A percentile compares a stretch with the other conserved stretches of the same genome.
These are phyloP conservation scores for Acanthaster planci DNA, from an alignment of 35 echinoderm and acorn worm species.

Conservation along the genomic window DNA sequence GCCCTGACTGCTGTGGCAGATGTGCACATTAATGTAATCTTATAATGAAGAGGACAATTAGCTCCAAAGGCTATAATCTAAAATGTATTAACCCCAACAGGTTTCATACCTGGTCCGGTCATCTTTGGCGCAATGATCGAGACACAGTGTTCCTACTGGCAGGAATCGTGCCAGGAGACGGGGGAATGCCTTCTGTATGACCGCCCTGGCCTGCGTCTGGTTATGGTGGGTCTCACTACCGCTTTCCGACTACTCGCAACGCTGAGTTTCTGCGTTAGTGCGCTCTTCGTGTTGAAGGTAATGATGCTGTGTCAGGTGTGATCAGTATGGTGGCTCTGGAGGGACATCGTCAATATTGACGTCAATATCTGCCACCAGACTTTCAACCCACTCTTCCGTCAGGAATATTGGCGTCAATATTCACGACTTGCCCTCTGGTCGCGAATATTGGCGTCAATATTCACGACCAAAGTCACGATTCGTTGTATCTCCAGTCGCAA, in stretches of 20 bases:
- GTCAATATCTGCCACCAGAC: no score
- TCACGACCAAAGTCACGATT: no score
- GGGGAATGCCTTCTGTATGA: constrained; percentile 52
- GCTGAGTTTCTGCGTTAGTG: neutral
- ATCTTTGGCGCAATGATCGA: constrained; percentile 48
- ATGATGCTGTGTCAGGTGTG: neutral
- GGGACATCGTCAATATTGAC: no score
- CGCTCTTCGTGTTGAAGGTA: neutral
- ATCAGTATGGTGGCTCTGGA: no score
- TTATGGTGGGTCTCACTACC: constrained; percentile 1
- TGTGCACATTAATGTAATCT: neutral
- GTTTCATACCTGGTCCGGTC: constrained; percentile 53
- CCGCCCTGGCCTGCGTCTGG: neutral
- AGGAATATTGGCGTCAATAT: no score
- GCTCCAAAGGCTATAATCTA: neutral
- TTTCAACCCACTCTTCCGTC: no score
- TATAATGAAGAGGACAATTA: neutral
- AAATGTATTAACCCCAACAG: neutral
- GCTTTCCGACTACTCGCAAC: neutral
- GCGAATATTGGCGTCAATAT: no score
- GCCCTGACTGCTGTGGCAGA: neutral
- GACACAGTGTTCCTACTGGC: constrained; percentile 43
- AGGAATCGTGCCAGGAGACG: constrained; percentile 16
- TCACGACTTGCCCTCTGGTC: no score
- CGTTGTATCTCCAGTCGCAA: no score